Conservation (phyloP, 2,888 invertebrate species). For the Papilio demoleus region DNA sequence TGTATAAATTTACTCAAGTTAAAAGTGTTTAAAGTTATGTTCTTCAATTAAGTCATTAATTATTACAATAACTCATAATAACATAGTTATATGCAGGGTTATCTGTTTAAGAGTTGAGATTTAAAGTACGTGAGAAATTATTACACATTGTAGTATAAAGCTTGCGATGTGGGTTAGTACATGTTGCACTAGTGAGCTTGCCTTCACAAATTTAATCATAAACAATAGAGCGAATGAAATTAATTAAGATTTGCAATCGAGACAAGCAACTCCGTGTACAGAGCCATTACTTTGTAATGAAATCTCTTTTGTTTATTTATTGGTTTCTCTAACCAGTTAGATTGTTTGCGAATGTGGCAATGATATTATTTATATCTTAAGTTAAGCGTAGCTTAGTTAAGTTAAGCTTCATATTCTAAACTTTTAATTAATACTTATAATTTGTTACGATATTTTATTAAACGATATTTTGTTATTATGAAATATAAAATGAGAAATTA, state of each 20-base stretch:
- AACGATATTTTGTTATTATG: too few relatives aligned
- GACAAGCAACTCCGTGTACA: constrained; percentile 5
- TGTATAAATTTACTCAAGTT: too few relatives aligned
- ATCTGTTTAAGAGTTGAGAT: background rate
- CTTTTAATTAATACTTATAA: too few relatives aligned
- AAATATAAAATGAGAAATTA: too few relatives aligned
- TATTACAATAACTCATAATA: background rate
- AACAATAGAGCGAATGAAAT: constrained; percentile 34
- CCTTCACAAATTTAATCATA: constrained; percentile 28
- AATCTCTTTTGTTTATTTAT: constrained; percentile 33
- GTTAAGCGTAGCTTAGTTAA: too few relatives aligned
- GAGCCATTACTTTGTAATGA: constrained; percentile 17
- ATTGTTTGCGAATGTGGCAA: background rate
- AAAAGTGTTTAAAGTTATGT: too few relatives aligned
- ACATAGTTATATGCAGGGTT: background rate
- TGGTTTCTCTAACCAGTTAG: constrained; percentile 6
- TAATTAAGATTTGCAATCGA: constrained; percentile 28
- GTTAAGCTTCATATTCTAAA: too few relatives aligned
- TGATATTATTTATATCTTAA: too few relatives aligned
- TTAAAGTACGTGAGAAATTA: constrained; percentile 63
- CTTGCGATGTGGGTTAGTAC: constrained; percentile 29
- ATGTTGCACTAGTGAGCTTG: constrained; percentile 26
- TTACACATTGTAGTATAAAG: constrained; percentile 58
- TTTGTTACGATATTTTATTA: too few relatives aligned
- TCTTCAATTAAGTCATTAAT: background rate